Evolutionary conservation across 2,113 vertebrate genomes (phyloP).

Genomic region (Willisornis vidua): DNA sequence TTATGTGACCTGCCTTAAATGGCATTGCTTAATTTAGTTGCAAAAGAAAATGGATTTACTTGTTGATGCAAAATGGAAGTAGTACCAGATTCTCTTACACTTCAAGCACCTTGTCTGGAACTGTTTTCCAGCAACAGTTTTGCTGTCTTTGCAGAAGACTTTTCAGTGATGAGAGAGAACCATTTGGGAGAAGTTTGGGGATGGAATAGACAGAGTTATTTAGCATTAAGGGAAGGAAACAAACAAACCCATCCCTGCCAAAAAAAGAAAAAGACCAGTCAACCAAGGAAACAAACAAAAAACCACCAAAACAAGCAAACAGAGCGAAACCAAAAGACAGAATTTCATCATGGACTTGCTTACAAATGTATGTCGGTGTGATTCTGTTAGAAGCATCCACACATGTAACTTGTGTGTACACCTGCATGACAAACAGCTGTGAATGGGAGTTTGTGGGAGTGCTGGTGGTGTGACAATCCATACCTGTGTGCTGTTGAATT

Average conservation of each 20-base stretch:
- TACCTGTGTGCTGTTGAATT: background rate
- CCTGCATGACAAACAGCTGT: background rate
- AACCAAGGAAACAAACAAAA: background rate
- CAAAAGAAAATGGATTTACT: slow-evolving; percentile 19
- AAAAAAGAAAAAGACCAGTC: background rate
- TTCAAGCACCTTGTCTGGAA: background rate
- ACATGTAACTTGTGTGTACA: fast-evolving
- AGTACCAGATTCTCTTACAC: background rate
- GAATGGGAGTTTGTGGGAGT: background rate
- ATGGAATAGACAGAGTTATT: background rate
- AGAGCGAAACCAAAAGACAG: background rate
- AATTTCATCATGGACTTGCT: background rate
- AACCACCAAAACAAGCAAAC: background rate
- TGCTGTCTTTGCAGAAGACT: background rate
- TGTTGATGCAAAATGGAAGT: background rate
- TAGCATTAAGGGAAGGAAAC: background rate
- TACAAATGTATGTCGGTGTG: background rate
- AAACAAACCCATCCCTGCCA: background rate
- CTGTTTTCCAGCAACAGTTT: background rate
- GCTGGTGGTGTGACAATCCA: background rate
- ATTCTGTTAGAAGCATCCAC: background rate
- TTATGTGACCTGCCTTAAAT: background rate
- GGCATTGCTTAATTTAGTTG: background rate
- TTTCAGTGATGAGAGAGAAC: background rate
- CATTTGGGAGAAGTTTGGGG: background rate